phyloP scores from a whole-genome alignment of 2,888 invertebrate species.

The Ashinkailepas kermadecensis region DNA sequence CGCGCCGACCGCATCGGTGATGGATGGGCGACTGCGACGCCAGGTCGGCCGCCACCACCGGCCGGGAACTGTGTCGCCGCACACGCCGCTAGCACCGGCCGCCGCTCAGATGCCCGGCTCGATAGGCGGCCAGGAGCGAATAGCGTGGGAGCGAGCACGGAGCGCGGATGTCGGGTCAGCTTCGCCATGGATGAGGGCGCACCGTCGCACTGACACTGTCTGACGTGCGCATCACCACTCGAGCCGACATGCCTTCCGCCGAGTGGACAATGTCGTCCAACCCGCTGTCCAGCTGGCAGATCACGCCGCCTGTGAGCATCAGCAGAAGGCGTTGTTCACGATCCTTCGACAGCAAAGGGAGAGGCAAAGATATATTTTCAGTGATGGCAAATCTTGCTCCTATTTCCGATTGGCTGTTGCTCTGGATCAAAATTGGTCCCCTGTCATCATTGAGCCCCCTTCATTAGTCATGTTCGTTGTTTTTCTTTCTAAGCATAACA shows the following conservation, averaged over 20 bases:
- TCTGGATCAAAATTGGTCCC: too few relatives aligned
- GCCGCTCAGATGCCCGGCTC: not conserved
- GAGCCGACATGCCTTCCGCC: not conserved
- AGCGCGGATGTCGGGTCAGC: not conserved
- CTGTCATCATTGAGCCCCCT: too few relatives aligned
- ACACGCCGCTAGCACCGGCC: not conserved
- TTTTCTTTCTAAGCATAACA: too few relatives aligned
- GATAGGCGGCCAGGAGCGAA: not conserved
- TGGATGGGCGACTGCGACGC: conserved; percentile 1
- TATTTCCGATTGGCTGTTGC: too few relatives aligned
- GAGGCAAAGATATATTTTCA: too few relatives aligned
- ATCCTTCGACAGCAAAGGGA: too few relatives aligned
- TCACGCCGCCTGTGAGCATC: too few relatives aligned
- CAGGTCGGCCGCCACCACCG: not conserved
- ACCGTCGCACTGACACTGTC: too few relatives aligned
- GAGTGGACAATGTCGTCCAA: not conserved
- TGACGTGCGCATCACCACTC: not conserved
- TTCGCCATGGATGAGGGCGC: not conserved
- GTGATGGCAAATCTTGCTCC: too few relatives aligned
- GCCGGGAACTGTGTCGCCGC: not conserved
- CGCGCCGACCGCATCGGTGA: conserved; percentile 5
- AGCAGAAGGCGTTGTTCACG: too few relatives aligned
- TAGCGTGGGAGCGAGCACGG: not conserved
- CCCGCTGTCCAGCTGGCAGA: not conserved
- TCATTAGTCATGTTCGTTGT: too few relatives aligned